Evolutionary conservation across 2,888 invertebrate genomes (phyloP).

Genomic region (Sphaerophoria taeniata): DNA sequence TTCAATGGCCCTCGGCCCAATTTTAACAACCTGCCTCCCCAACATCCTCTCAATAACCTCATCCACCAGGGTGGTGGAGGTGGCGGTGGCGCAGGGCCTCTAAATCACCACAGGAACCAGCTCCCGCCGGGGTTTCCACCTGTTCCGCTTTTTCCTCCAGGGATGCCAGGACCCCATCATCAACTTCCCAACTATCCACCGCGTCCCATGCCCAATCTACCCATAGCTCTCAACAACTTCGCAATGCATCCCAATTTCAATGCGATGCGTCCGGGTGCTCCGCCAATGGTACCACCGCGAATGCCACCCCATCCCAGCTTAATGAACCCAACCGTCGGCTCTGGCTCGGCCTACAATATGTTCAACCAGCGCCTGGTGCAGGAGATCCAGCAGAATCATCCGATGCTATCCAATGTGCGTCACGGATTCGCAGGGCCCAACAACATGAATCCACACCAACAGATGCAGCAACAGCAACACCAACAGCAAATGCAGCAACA

Average conservation of each 20-base stretch:
- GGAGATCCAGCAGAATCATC: conserved; percentile 83
- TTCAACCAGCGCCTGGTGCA: conserved; percentile 82
- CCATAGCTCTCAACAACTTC: conserved; percentile 83
- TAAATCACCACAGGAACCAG: conserved; percentile 76
- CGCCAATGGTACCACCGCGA: conserved; percentile 79
- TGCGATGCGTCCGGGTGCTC: conserved; percentile 82
- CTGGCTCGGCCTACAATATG: conserved; percentile 79
- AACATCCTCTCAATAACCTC: conserved; percentile 73
- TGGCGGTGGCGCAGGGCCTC: conserved; percentile 44
- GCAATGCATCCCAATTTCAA: conserved; percentile 83
- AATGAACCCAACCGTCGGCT: conserved; percentile 61
- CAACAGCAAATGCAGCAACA: conserved; percentile 76
- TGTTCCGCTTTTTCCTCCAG: conserved; percentile 78
- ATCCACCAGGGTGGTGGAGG: conserved; percentile 76
- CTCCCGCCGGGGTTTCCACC: conserved; percentile 80
- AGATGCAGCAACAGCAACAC: conserved; percentile 76
- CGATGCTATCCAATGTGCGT: conserved; percentile 79
- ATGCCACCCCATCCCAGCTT: conserved; percentile 80
- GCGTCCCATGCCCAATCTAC: conserved; percentile 77
- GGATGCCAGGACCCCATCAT: conserved; percentile 79
- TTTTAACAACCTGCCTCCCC: conserved; percentile 73
- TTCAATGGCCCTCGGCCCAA: conserved; percentile 70
- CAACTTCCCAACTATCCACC: conserved; percentile 61
- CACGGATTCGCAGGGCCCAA: conserved; percentile 50
- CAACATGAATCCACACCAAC: conserved; percentile 77